phyloP scores from a whole-genome alignment of 2,888 invertebrate genomes.

The Steinernema scapterisci region DNA sequence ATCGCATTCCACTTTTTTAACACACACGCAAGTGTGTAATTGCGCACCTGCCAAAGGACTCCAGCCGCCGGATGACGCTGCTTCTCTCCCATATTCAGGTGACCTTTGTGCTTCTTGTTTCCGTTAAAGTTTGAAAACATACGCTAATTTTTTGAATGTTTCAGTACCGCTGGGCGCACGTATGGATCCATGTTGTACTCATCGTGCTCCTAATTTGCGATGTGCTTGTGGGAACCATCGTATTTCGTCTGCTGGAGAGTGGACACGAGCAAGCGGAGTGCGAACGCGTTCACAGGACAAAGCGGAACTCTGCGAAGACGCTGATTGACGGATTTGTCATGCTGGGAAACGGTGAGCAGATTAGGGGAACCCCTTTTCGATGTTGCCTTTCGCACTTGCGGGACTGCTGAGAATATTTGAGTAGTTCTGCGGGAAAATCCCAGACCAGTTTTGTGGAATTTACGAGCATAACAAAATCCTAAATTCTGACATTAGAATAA shows the following conservation, averaged over 20 bases:
- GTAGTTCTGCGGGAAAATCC: too few relatives aligned
- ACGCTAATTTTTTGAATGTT: background rate
- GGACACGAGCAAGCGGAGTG: background rate
- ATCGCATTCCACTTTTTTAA: constrained; percentile 19
- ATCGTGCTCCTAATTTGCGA: background rate
- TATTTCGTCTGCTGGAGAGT: constrained; percentile 6
- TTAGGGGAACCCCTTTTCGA: too few relatives aligned
- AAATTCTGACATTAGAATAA: too few relatives aligned
- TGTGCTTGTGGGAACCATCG: background rate
- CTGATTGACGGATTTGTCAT: constrained; percentile 8
- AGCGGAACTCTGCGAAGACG: background rate
- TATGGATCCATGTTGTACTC: constrained; percentile 23
- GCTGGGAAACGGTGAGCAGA: background rate
- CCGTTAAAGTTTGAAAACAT: background rate
- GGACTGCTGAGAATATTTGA: too few relatives aligned
- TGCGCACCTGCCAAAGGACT: constrained; percentile 18
- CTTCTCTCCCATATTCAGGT: constrained; percentile 26
- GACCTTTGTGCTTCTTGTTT: background rate
- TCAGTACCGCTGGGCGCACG: constrained; percentile 18
- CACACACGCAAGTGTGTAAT: constrained; percentile 31
- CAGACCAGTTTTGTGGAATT: too few relatives aligned
- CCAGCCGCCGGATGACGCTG: background rate
- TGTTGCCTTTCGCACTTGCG: too few relatives aligned
- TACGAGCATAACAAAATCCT: too few relatives aligned
- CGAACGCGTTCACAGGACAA: background rate